phyloP scores from a whole-genome alignment of 1,140 invertebrate species.

The Drosophila rhopaloa region DNA sequence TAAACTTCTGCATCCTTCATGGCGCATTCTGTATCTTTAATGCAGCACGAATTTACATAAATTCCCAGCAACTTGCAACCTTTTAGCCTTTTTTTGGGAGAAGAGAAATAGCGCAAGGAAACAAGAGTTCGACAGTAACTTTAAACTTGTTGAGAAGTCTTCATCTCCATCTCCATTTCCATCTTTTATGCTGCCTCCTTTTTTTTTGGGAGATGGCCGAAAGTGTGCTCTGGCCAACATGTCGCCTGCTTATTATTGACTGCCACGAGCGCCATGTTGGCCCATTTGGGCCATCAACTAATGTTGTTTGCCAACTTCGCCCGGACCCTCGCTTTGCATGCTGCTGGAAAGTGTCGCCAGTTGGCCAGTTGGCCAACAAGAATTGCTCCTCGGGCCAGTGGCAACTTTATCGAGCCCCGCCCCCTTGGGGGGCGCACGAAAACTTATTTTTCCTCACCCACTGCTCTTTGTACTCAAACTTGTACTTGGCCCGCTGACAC shows the following conservation, averaged over 20 bases:
- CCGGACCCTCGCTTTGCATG: slow-evolving; percentile 56
- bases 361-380: slow-evolving; percentile 51
- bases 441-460: slow-evolving; percentile 53
- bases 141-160: slow-evolving; percentile 74
- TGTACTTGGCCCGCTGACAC: slow-evolving; percentile 73
- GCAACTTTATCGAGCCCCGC: slow-evolving; percentile 45
- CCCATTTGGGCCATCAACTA: slow-evolving; percentile 81
- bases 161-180: slow-evolving; percentile 19
- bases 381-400: slow-evolving; percentile 29
- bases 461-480: slow-evolving; percentile 35
- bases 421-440: slow-evolving; percentile 18
- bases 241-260: slow-evolving; percentile 82
- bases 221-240: slow-evolving; percentile 76
- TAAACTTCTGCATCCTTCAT: slow-evolving; percentile 33
- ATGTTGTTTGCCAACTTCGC: slow-evolving; percentile 79
- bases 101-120: neutral
- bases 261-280: slow-evolving; percentile 77
- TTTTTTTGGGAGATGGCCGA: slow-evolving; percentile 39
- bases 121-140: slow-evolving; percentile 49
- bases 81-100: slow-evolving; percentile 10
- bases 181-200: slow-evolving; percentile 1
- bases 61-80: slow-evolving; percentile 47
- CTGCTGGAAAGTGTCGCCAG: slow-evolving; percentile 53
- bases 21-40: slow-evolving; percentile 53
- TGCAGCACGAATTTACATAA: slow-evolving; percentile 68